Evolutionary conservation across 2,888 invertebrate genomes (phyloP).

Genomic region (Leucania comma): DNA sequence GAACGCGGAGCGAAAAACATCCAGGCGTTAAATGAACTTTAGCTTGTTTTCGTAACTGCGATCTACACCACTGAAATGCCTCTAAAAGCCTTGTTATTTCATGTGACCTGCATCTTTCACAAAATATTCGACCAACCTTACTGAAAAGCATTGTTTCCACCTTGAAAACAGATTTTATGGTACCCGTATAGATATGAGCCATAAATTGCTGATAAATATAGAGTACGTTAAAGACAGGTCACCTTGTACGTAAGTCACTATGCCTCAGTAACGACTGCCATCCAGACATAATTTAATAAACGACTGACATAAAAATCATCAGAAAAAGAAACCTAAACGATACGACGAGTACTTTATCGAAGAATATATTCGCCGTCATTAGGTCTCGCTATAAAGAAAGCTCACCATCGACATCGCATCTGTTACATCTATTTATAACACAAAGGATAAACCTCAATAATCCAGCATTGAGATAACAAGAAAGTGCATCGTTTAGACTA

Average conservation of each 20-base stretch:
- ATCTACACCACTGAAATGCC: too few relatives aligned
- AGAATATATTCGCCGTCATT: slow-evolving; percentile 51
- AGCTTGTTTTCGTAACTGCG: slow-evolving; percentile 8
- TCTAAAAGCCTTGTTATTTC: neutral
- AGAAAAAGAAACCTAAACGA: slow-evolving; percentile 51
- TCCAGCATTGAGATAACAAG: slow-evolving; percentile 75
- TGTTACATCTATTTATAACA: slow-evolving; percentile 57
- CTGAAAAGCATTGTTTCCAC: slow-evolving; percentile 37
- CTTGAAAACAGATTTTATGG: slow-evolving; percentile 45
- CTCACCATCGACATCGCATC: slow-evolving; percentile 41
- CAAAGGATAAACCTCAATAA: slow-evolving; percentile 72
- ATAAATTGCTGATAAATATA: slow-evolving; percentile 53
- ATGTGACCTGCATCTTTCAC: neutral
- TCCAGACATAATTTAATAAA: slow-evolving; percentile 58
- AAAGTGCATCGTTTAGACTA: slow-evolving; percentile 77
- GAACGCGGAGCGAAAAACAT: slow-evolving; percentile 14
- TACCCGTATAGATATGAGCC: slow-evolving; percentile 36
- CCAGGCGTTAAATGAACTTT: neutral
- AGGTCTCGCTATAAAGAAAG: slow-evolving; percentile 31
- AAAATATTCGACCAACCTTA: slow-evolving; percentile 13
- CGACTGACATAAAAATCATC: slow-evolving; percentile 54
- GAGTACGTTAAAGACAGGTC: slow-evolving; percentile 43
- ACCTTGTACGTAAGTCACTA: slow-evolving; percentile 54
- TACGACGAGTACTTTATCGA: slow-evolving; percentile 44
- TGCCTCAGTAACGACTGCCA: slow-evolving; percentile 44